Evolutionary conservation across 2,888 invertebrate species (phyloP), one percentile per base, ranked within the genome.

Genomic region (Microplitis deprimator): DNA sequence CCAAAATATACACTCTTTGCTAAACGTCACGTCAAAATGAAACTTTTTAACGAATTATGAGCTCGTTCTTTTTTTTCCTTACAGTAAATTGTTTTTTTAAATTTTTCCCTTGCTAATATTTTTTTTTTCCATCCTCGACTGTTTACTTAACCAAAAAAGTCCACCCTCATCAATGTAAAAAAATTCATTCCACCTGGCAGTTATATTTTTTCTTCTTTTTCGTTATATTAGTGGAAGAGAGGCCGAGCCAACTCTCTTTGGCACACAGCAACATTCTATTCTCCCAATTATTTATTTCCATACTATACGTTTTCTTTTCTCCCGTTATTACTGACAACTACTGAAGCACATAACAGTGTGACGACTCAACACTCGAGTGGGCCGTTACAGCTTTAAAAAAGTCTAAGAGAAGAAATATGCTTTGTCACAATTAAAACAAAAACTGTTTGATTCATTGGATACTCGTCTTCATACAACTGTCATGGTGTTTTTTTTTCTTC

Each of bases 1-100:
- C 80, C 75, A 81, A 78, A 80, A 79, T 79, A 76, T 17, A 16
- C 70, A 73, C 75, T 72, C 59, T 69, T 71, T 60, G 20, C 13
- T 20, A 39, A 59, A 20, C 62, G 76, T 65, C 71, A 76, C 60
- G 40, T 50, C 77, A 64, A 64, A 50, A 50, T 50, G 13, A 13
- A 13, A 50, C 13, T 50, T 13, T 50, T 50, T 50, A 50, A 50
- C 13, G 50, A 50, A 50, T 50, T 13, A 50, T 50, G 50, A 13
- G 29, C 29, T 29, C 29, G 29, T 29, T 29, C 20, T 29, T 29
- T 29, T 29, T 29, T 29, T 29, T 3, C 29, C 29, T 29, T 29
- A 29, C 29, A 29, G 29, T 29, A 29, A 29, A 29, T 29, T 29
- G 29, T 29, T 29, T 29, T 29, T 29, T 29, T 29, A 29, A 29